These are phyloP conservation scores for Corythaixoides concolor DNA, from an alignment of 2,113 vertebrate species.

Conservation along the genomic window DNA sequence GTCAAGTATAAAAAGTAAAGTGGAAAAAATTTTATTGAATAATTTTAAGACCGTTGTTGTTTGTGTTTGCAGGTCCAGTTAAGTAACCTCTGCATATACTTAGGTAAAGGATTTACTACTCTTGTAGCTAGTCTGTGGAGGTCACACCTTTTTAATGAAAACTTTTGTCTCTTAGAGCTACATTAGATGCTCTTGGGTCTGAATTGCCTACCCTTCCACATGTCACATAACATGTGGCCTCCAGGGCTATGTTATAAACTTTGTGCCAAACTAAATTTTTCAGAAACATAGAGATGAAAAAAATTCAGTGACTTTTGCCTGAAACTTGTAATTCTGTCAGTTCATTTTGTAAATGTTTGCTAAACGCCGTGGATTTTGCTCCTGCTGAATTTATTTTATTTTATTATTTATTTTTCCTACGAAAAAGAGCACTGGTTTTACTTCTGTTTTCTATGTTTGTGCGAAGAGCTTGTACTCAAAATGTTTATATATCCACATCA, in stretches of 20 bases:
- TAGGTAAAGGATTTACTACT: background rate
- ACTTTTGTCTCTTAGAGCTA: background rate
- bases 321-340: background rate
- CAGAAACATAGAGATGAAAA: background rate
- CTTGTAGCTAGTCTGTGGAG: background rate
- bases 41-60: background rate
- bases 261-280: background rate
- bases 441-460: background rate
- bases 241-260: background rate
- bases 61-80: background rate
- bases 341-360: background rate
- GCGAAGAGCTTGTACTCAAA: background rate
- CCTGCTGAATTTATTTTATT: background rate
- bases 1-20: background rate
- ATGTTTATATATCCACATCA: background rate
- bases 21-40: background rate
- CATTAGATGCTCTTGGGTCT: background rate
- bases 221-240: background rate
- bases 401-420: too few species aligned
- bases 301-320: background rate
- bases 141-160: background rate
- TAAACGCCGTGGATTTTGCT: background rate
- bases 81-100: background rate
- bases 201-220: background rate
- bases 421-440: background rate